Conservation (phyloP, 2,113 vertebrate species). For the Capricornis sumatraensis region DNA sequence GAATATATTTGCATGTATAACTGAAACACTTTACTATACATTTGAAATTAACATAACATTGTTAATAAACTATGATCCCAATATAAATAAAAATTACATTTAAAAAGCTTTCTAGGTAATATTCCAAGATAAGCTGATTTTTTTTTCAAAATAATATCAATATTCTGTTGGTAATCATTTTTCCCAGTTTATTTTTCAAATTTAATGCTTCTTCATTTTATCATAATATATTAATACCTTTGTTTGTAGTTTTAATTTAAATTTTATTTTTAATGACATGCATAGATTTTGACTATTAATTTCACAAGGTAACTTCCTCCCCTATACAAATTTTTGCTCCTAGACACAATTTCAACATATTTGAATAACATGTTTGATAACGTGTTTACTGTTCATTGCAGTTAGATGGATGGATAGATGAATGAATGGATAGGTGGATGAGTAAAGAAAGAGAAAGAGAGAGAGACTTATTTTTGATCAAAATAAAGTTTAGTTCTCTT, state of each 20-base stretch:
- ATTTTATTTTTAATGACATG: neutral
- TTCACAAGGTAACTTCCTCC: neutral
- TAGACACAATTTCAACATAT: neutral
- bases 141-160: neutral
- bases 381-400: neutral
- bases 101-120: neutral
- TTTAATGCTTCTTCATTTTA: neutral
- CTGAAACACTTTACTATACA: neutral
- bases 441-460: neutral
- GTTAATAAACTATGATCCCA: neutral
- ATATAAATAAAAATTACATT: neutral
- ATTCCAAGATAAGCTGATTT: neutral
- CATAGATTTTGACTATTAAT: neutral
- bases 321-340: neutral
- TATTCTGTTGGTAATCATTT: neutral
- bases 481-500: neutral
- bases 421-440: neutral
- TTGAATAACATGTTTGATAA: neutral
- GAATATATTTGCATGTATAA: neutral
- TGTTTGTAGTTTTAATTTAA: neutral
- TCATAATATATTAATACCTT: neutral
- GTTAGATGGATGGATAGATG: neutral
- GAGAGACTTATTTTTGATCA: neutral
- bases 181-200: neutral
- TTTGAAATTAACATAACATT: neutral